phyloP scores from a whole-genome alignment of 1,140 invertebrate genomes.

The Drosophila subpulchrella region DNA sequence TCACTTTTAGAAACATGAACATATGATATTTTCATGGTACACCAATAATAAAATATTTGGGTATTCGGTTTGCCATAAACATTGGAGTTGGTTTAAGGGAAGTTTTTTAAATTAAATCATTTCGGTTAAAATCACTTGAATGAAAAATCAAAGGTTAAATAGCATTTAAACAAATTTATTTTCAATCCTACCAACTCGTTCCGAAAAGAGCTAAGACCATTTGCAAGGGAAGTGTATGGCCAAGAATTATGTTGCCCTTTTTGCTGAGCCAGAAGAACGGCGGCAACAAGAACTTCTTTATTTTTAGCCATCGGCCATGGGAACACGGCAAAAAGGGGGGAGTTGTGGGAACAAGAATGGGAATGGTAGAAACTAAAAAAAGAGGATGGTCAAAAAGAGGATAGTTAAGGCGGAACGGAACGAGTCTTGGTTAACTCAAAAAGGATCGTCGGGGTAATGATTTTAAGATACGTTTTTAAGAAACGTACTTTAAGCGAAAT shows the following conservation, averaged over 20 bases:
- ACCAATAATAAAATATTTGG: too few species aligned
- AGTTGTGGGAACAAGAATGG: constrained; percentile 14
- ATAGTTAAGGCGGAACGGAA: not conserved
- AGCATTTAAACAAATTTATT: too few species aligned
- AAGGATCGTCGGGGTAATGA: not conserved
- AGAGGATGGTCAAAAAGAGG: not conserved
- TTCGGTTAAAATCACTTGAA: too few species aligned
- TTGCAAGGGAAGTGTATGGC: constrained; percentile 10
- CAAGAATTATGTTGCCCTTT: constrained; percentile 45
- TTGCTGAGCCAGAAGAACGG: constrained; percentile 41
- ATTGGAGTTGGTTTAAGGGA: too few species aligned
- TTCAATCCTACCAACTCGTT: not conserved
- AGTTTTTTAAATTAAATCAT: too few species aligned
- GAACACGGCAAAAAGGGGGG: not conserved
- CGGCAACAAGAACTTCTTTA: constrained; percentile 42
- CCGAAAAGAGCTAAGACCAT: not conserved
- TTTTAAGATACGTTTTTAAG: not conserved
- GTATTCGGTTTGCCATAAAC: too few species aligned
- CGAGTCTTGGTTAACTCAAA: not conserved
- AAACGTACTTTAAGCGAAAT: too few species aligned
- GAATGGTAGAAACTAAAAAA: constrained; percentile 7
- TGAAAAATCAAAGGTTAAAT: too few species aligned
- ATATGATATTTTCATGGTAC: too few species aligned
- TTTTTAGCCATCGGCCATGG: constrained; percentile 36
- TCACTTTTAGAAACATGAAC: not conserved